Evolutionary conservation across 2,113 vertebrate species (phyloP).

Genomic region (Corynorhinus townsendii): DNA sequence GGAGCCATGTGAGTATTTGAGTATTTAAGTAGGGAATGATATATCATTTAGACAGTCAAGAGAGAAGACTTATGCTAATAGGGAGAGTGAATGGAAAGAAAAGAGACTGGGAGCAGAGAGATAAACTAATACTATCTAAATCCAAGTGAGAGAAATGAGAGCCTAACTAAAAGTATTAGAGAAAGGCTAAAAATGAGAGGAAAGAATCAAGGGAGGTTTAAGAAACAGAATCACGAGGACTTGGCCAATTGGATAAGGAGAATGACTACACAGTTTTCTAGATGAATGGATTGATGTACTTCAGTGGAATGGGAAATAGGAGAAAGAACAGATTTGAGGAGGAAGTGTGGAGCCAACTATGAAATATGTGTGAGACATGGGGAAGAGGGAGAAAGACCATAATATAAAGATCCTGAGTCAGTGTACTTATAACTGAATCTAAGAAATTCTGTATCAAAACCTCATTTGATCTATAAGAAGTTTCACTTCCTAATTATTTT

Average conservation of each 20-base stretch:
- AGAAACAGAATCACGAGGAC: neutral
- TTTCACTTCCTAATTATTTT: neutral
- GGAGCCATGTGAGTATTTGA: neutral
- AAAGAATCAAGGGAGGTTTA: neutral
- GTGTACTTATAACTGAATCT: neutral
- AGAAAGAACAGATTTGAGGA: conserved; percentile 49
- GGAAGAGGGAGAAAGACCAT: neutral
- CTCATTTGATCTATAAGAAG: neutral
- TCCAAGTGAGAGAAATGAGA: neutral
- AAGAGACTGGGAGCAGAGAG: neutral
- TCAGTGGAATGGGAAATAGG: conserved; percentile 21
- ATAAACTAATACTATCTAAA: neutral
- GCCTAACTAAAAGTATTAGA: neutral
- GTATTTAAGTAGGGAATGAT: neutral
- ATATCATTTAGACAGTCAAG: neutral
- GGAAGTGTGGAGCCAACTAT: conserved; percentile 35
- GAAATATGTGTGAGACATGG: conserved; percentile 20
- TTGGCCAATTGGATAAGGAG: neutral
- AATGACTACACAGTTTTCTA: neutral
- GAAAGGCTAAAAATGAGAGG: neutral
- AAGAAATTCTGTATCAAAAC: neutral
- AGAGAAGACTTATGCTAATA: neutral
- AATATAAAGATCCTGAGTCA: conserved; percentile 4
- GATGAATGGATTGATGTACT: conserved; percentile 19
- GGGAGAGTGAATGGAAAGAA: neutral